Evolutionary conservation across 2,797 vertebrate genomes (phyloP), one percentile per base, ranked within the genome.

Genomic region (Acipenser transmontanus): DNA sequence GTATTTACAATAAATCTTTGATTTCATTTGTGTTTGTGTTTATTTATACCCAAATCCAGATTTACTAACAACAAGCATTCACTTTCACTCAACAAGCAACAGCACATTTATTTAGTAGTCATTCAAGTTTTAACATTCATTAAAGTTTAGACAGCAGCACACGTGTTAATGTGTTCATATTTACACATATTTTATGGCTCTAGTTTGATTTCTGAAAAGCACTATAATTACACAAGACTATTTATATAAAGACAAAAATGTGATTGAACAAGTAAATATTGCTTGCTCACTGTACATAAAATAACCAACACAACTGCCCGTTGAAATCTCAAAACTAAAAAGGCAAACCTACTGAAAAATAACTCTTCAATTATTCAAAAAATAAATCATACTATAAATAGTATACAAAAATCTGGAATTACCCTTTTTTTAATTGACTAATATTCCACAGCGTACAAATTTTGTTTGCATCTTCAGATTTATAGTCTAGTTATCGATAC

Each of bases 31-130:
- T 80, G 66, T 17, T 17, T 78, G 73, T 71, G 66, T 69, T 80
- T 82, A 80, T 88, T 91, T 87, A 84, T 94, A 96, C 94, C 93
- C 88, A 93, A 89, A 95, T 91, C 89, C 94, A 94, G 87, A 88
- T 90, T 91, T 93, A 93, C 89, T 89, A 93, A 94, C 89, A 91
- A 88, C 88, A 94, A 92, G 95, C 95, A 97, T 98, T 95, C 95
- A 95, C 88, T 86, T 92, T 93, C 93, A 95, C 92, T 91, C 90
- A 95, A 97, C 95, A 94, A 93, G 81, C 90, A 88, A 92, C 93
- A 93, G 91, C 91, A 94, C 94, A 90, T 86, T 86, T 88, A 91
- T 87, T 69, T 84, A 91, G 89, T 89, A 92, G 87, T 91, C 91
- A 93, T 92, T 90, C 87, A 88, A 84, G 85, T 87, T 92, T 85